Evolutionary conservation across 1,140 invertebrate genomes (phyloP).

Genomic region (Argopecten irradians): DNA sequence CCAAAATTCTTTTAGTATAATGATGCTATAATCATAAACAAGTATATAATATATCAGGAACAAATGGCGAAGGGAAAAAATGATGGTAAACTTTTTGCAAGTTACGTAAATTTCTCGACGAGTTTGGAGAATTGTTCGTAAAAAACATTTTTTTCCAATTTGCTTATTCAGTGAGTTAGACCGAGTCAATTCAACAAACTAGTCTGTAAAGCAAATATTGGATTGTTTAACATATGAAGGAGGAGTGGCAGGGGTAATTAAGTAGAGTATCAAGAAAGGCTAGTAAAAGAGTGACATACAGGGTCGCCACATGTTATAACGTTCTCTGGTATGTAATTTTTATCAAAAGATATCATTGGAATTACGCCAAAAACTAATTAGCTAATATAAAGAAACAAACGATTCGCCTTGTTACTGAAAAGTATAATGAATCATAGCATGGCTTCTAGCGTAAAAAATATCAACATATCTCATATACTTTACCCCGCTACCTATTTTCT

Average conservation of each 20-base stretch:
- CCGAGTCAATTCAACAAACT: too few species aligned
- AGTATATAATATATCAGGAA: too few species aligned
- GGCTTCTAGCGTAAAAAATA: not conserved
- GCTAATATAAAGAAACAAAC: constrained; percentile 21
- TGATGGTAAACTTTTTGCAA: too few species aligned
- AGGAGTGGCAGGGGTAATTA: not conserved
- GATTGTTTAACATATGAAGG: not conserved
- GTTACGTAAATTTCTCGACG: too few species aligned
- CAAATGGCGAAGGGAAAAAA: too few species aligned
- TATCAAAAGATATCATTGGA: constrained; percentile 10
- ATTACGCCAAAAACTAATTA: not conserved
- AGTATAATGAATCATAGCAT: not conserved
- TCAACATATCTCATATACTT: not conserved
- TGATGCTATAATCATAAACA: too few species aligned
- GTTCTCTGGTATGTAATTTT: not conserved
- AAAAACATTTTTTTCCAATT: too few species aligned
- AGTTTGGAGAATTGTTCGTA: too few species aligned
- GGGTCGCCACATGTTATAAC: not conserved
- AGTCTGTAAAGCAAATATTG: not conserved
- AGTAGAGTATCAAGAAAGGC: not conserved
- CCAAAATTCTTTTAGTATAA: too few species aligned
- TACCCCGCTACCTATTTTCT: not conserved
- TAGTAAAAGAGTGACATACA: not conserved
- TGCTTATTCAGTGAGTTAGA: too few species aligned
- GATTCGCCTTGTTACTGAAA: constrained; percentile 9